Base-by-base conservation (phyloP, 23 tunicate species). In the Ascidia mentula region DNA sequence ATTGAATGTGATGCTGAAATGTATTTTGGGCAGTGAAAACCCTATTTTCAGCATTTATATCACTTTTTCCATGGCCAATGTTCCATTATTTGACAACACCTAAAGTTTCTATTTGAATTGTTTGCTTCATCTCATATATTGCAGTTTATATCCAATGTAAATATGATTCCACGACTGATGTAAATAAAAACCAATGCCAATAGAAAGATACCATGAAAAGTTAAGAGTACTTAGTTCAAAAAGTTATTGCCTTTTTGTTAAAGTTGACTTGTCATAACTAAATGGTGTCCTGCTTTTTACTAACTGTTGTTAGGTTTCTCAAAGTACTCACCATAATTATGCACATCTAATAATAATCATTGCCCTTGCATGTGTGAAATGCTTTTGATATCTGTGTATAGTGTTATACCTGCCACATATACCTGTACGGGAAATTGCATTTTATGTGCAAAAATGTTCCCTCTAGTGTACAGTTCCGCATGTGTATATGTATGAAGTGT, bases 221-320 rank as follows among this genome's bases (percentile, higher is more conserved):
- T 3, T 9, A 53, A 9, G 65, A 53, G 65, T 53, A 53, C 22
- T 9, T 3, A 53, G 65, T 20, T 20, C 1, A 26, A 53, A 53
- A 53, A 53, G 65, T 53, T 53, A 53, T 28, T 9, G 65, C 65
- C 65, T 20, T 5, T 20, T 53, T 20, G 22, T 53, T 53, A 53
- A 53, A 53, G 65, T 53, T n/a, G 65, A 26, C 65, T 20, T 53
- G 65, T 28, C 65, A 53, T 28, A 9, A 53, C 65, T 53, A 53
- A 53, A 53, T 28, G 65, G 65, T 53, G 65, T 53, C 65, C 24
- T 53, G 65, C 65, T 53, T 53, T 53, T 5, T 53, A 53, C 65
- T 53, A 53, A 53, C 65, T 53, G 65, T 53, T 26, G 22, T 53
- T 20, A 28, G 24, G 22, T 53, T 42, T 42, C 15, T 53, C 24